Evolutionary conservation across 2,113 vertebrate species (phyloP).

Genomic region (Nanorana parkeri): DNA sequence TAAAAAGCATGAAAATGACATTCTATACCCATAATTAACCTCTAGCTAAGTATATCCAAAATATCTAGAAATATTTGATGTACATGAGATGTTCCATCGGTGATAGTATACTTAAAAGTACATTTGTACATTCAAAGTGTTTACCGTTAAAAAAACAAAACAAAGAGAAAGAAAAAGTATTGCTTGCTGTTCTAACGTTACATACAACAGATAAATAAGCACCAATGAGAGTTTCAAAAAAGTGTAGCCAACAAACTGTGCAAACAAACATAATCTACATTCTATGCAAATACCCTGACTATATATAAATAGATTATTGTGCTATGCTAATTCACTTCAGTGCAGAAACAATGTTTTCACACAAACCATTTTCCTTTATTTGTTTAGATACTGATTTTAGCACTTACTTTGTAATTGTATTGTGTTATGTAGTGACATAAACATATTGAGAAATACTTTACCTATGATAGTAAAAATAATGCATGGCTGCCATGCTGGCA

Average conservation of each 20-base stretch:
- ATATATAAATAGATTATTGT: conserved; percentile 73
- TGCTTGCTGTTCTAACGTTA: conserved; percentile 70
- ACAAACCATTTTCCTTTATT: conserved; percentile 60
- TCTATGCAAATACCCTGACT: conserved; percentile 85
- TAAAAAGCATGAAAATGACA: conserved; percentile 70
- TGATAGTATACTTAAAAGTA: conserved; percentile 64
- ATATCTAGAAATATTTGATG: conserved; percentile 60
- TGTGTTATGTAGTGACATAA: background rate
- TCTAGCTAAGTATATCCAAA: conserved; percentile 68
- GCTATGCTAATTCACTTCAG: conserved; percentile 77
- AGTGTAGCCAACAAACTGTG: conserved; percentile 75
- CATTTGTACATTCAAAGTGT: conserved; percentile 77
- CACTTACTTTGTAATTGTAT: conserved; percentile 57
- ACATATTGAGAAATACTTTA: background rate
- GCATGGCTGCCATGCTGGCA: background rate
- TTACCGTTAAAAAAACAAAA: conserved; percentile 60
- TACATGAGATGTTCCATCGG: conserved; percentile 64
- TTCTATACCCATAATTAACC: conserved; percentile 63
- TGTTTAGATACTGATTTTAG: conserved; percentile 63
- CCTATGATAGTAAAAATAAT: background rate
- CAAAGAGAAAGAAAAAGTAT: conserved; percentile 59
- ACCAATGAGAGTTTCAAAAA: conserved; percentile 76
- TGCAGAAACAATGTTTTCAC: conserved; percentile 72
- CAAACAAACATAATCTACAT: conserved; percentile 77
- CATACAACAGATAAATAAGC: conserved; percentile 80